Conservation (phyloP, 2,113 vertebrate species). For the Oryzias celebensis region DNA sequence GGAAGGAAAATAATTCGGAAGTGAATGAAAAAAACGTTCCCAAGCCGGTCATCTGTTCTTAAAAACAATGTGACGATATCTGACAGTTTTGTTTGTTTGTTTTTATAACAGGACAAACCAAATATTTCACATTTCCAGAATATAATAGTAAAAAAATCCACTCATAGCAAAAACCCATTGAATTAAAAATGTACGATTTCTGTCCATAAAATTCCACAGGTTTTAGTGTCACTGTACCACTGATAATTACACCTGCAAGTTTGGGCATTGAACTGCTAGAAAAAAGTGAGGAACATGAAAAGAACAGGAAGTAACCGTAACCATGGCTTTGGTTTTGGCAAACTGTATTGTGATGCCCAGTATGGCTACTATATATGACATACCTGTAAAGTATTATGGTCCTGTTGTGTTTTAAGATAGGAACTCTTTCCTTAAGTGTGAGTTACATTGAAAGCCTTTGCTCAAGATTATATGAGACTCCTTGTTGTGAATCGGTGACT, state of each 20-base stretch:
- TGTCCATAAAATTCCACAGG: too few species aligned
- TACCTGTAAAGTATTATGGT: not conserved
- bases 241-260: too few species aligned
- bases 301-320: slow-evolving; percentile 9
- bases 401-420: slow-evolving; percentile 11
- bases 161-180: not conserved
- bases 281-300: slow-evolving; percentile 22
- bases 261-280: too few species aligned
- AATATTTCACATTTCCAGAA: slow-evolving; percentile 12
- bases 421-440: slow-evolving; percentile 5
- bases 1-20: slow-evolving; percentile 26
- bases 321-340: slow-evolving; percentile 6
- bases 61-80: slow-evolving; percentile 26
- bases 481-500: slow-evolving; percentile 52
- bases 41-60: slow-evolving; percentile 6
- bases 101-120: slow-evolving; percentile 25
- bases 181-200: too few species aligned
- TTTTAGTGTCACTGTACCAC: too few species aligned
- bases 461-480: slow-evolving; percentile 44
- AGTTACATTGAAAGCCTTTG: slow-evolving; percentile 33
- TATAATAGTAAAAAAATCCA: slow-evolving; percentile 13
- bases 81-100: slow-evolving; percentile 16
- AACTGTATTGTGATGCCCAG: slow-evolving; percentile 1
- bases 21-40: slow-evolving; percentile 5
- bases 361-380: not conserved